Percentiles rank a stretch among this genome's conserved stretches.
These are phyloP conservation scores for Psylliodes chrysocephalus DNA, from an alignment of 2,888 invertebrate species.

Conservation along the genomic window DNA sequence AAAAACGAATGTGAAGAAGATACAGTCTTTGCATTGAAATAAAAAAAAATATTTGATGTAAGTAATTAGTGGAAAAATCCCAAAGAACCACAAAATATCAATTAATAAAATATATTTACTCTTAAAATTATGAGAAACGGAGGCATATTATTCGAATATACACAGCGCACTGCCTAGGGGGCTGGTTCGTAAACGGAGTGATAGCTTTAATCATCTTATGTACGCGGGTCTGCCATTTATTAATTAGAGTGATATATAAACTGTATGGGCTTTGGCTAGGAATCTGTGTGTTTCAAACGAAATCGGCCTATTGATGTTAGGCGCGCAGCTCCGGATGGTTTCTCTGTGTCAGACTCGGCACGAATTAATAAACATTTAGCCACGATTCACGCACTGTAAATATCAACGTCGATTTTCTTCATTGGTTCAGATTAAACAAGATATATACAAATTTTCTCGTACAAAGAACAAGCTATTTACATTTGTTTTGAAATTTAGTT, in stretches of 20 bases:
- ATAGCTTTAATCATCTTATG: conserved; percentile 55
- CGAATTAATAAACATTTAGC: conserved; percentile 59
- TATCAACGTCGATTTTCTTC: conserved; percentile 33
- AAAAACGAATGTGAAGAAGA: no score
- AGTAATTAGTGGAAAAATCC: conserved; percentile 9
- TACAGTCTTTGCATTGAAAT: no score
- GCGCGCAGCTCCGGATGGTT: conserved; percentile 36
- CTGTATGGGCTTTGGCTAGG: conserved; percentile 56
- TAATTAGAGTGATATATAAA: conserved; percentile 64
- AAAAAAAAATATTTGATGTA: background rate
- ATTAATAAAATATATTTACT: conserved; percentile 23
- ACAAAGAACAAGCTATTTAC: background rate
- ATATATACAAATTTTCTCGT: background rate
- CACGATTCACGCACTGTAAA: conserved; percentile 44
- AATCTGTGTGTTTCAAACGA: conserved; percentile 57
- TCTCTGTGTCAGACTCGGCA: conserved; percentile 55
- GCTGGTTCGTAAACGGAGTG: conserved; percentile 37
- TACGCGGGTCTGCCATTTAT: conserved; percentile 60
- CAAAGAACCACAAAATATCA: conserved; percentile 6
- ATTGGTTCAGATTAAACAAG: conserved; percentile 5
- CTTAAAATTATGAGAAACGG: conserved; percentile 16
- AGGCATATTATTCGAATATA: conserved; percentile 24
- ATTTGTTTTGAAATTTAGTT: background rate
- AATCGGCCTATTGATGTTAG: conserved; percentile 57
- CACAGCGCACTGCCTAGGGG: conserved; percentile 36